These are phyloP conservation scores for Drosophila trapezifrons DNA, from an alignment of 1,140 invertebrate species.

Conservation along the genomic window DNA sequence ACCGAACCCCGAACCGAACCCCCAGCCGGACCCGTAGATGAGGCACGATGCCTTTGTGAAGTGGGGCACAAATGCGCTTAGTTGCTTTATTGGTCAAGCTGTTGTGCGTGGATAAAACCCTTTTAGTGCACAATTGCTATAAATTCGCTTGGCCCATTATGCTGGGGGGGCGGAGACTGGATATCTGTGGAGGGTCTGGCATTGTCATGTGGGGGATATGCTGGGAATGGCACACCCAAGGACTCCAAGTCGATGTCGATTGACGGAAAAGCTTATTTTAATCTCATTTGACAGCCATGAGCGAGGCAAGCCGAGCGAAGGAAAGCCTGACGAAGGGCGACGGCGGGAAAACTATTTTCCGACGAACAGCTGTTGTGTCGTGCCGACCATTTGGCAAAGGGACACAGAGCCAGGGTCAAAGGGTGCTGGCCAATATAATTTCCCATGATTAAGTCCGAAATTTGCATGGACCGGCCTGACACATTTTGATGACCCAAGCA, in stretches of 20 bases:
- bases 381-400: constrained; percentile 66
- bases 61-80: constrained; percentile 79
- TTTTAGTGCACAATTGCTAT: constrained; percentile 83
- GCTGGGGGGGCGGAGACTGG: constrained; percentile 26
- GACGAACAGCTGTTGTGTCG: constrained; percentile 66
- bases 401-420: constrained; percentile 45
- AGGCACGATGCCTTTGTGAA: constrained; percentile 47
- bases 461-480: constrained; percentile 63
- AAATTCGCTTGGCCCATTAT: constrained; percentile 77
- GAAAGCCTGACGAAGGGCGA: not conserved
- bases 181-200: constrained; percentile 4
- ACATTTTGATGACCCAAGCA: constrained; percentile 76
- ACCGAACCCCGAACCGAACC: not conserved
- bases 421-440: constrained; percentile 65
- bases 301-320: constrained; percentile 14
- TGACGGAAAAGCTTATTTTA: constrained; percentile 83
- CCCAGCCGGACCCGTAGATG: too few species aligned
- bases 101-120: constrained; percentile 83
- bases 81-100: constrained; percentile 83
- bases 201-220: constrained; percentile 65
- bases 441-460: constrained; percentile 78
- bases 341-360: constrained; percentile 57
- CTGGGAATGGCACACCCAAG: constrained; percentile 13
- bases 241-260: constrained; percentile 68
- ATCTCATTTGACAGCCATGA: constrained; percentile 76